Percentiles rank a stretch among this genome's conserved stretches.
Evolutionary conservation across 2,797 vertebrate genomes (phyloP).

Genomic region (Lacerta bilineata): DNA sequence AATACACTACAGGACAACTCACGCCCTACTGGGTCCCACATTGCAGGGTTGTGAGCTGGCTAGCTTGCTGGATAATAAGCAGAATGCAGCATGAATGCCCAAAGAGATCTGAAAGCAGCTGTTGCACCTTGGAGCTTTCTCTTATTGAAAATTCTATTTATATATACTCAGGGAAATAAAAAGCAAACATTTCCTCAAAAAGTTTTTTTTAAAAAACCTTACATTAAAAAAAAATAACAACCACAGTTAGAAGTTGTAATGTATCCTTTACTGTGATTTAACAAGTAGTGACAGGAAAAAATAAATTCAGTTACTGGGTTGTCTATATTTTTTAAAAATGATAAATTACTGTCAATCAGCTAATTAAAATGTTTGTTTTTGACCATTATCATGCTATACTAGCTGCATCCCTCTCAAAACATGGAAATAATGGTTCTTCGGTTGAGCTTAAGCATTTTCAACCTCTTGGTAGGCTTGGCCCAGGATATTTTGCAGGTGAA

Average conservation of each 20-base stretch:
- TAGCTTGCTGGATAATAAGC: neutral
- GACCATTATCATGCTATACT: neutral
- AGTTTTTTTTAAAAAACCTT: neutral
- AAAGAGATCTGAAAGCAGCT: slow-evolving; percentile 19
- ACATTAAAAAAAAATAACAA: neutral
- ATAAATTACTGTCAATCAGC: neutral
- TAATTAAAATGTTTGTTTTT: neutral
- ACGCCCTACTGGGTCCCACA: neutral
- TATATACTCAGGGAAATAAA: neutral
- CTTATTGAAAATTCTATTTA: neutral
- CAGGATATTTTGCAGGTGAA: neutral
- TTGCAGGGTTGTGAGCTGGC: neutral
- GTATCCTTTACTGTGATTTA: neutral
- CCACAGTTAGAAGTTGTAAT: neutral
- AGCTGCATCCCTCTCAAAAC: neutral
- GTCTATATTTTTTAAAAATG: neutral
- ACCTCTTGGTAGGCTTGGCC: neutral
- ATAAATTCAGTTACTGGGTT: too few relatives aligned
- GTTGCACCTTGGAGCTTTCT: neutral
- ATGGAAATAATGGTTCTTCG: neutral
- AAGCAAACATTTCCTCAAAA: neutral
- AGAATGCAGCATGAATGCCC: neutral
- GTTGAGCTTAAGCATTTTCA: neutral
- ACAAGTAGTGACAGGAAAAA: neutral
- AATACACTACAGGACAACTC: slow-evolving; percentile 3